These are phyloP conservation scores for Pelmatolapia mariae DNA, from an alignment of 2,113 vertebrate genomes.

Conservation along the genomic window DNA sequence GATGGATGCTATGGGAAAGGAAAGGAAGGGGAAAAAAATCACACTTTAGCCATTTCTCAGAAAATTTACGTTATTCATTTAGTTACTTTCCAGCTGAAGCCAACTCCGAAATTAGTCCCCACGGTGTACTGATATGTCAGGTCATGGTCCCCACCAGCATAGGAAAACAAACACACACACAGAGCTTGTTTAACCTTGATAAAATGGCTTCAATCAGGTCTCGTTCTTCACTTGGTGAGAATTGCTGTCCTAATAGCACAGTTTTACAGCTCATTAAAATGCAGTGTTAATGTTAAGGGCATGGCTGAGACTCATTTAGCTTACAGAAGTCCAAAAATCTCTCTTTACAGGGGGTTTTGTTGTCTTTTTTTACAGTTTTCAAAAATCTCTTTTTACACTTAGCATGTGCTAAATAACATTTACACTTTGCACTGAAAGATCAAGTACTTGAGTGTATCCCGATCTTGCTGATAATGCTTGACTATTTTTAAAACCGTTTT, in stretches of 20 bases:
- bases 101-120: neutral
- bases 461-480: neutral
- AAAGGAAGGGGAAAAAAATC: neutral
- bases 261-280: conserved; percentile 2
- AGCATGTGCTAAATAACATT: neutral
- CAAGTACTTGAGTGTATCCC: neutral
- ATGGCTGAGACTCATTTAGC: neutral
- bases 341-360: rapidly evolving
- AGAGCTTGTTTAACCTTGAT: neutral
- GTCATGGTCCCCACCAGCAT: neutral
- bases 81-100: neutral
- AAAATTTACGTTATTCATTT: neutral
- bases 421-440: neutral
- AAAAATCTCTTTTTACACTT: neutral
- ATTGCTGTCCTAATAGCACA: neutral
- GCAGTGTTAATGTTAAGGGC: neutral
- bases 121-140: neutral
- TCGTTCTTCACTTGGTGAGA: neutral
- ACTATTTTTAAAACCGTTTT: neutral
- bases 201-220: neutral
- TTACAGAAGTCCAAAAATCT: neutral
- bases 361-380: neutral
- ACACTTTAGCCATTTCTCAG: neutral
- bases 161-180: neutral
- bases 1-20: neutral